A percentile compares a stretch with the other conserved stretches of the same genome.
Conservation (phyloP, 2,888 invertebrate genomes). For the Sclerodermus sp. region DNA sequence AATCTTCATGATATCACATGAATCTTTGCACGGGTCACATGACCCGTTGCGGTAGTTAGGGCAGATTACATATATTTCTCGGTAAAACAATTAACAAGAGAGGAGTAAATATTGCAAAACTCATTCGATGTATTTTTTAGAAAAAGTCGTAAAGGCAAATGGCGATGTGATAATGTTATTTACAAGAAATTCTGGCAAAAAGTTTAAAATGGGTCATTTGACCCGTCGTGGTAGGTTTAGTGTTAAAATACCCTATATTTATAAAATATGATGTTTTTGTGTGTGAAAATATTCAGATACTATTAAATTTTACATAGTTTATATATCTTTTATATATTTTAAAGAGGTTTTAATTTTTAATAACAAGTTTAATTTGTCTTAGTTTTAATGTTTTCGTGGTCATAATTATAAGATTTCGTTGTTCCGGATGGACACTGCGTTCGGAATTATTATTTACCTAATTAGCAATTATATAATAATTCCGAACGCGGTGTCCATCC, state of each 20-base stretch:
- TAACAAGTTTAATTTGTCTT: too few species aligned
- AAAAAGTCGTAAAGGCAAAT: slow-evolving; percentile 3
- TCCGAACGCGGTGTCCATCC: too few species aligned
- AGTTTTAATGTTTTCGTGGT: too few species aligned
- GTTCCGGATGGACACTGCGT: too few species aligned
- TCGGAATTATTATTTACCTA: too few species aligned
- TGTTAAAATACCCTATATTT: background rate
- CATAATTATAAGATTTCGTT: too few species aligned
- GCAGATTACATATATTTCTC: slow-evolving; percentile 1
- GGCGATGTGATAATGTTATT: slow-evolving; percentile 1
- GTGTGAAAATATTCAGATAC: too few species aligned
- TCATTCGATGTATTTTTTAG: slow-evolving; percentile 3
- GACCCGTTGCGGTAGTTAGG: background rate
- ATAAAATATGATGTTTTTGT: too few species aligned
- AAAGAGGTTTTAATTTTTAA: too few species aligned
- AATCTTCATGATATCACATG: background rate
- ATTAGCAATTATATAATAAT: too few species aligned
- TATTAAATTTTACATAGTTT: too few species aligned
- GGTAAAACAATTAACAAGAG: slow-evolving; percentile 7
- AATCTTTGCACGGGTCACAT: background rate
- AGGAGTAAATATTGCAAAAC: slow-evolving; percentile 3
- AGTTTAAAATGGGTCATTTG: slow-evolving; percentile 1
- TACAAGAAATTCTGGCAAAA: slow-evolving; percentile 1
- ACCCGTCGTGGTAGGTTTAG: slow-evolving; percentile 2
- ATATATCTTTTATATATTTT: too few species aligned